A percentile compares a stretch with the other conserved stretches of the same genome.
phyloP scores from a whole-genome alignment of 2,113 vertebrate species.

The Callorhinus ursinus region DNA sequence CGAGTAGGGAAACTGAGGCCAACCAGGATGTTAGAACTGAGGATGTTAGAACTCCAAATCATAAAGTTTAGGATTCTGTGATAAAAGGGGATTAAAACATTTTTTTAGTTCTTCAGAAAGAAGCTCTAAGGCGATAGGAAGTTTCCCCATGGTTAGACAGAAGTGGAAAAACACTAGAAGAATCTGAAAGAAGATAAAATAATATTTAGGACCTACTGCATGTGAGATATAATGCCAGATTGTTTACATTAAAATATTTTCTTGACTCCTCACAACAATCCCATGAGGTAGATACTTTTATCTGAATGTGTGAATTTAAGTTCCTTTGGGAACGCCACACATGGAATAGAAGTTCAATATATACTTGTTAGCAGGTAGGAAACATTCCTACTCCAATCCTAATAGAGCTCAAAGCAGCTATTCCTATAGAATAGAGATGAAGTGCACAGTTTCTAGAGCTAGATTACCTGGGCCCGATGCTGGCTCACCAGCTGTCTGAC shows the following conservation, averaged over 20 bases:
- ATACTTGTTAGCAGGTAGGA: not conserved
- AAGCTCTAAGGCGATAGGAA: not conserved
- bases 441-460: not conserved
- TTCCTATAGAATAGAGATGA: not conserved
- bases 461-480: not conserved
- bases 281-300: not conserved
- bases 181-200: not conserved
- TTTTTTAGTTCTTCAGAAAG: not conserved
- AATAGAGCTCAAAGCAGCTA: not conserved
- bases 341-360: not conserved
- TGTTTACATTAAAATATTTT: not conserved
- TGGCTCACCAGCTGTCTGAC: not conserved
- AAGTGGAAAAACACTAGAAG: not conserved
- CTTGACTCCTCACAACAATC: not conserved
- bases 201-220: not conserved
- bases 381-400: not conserved
- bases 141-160: not conserved
- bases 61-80: not conserved
- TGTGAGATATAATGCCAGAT: not conserved
- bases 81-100: not conserved
- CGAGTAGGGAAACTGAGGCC: not conserved
- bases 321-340: not conserved
- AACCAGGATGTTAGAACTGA: not conserved
- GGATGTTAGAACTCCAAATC: not conserved
- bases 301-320: not conserved